phyloP scores from a whole-genome alignment of 1,140 invertebrate genomes.

The Aphis gossypii region DNA sequence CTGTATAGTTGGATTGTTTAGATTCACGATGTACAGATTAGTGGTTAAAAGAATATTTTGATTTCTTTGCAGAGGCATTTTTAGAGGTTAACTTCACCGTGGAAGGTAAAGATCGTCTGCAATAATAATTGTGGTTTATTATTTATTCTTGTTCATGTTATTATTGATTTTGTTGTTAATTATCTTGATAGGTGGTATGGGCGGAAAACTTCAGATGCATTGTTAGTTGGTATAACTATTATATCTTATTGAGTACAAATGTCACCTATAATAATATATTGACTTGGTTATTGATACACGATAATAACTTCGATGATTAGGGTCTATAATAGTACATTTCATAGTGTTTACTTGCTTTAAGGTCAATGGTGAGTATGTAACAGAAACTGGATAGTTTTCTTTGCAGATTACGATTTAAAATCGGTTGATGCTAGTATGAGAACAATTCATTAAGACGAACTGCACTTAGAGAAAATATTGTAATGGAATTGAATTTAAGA shows the following conservation, averaged over 20 bases:
- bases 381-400: neutral
- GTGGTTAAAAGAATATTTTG: neutral
- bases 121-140: neutral
- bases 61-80: neutral
- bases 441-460: neutral
- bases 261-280: neutral
- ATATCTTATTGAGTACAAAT: neutral
- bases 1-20: neutral
- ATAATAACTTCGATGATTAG: neutral
- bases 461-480: neutral
- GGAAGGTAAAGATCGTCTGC: neutral
- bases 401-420: neutral
- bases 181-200: neutral
- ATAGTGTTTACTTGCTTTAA: neutral
- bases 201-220: neutral
- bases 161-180: neutral
- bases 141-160: neutral
- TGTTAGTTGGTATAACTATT: neutral
- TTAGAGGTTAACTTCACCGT: neutral
- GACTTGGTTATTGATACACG: neutral
- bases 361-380: neutral
- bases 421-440: neutral
- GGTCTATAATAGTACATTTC: neutral
- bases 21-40: neutral
- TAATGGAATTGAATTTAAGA: neutral